phyloP scores from a whole-genome alignment of 2,888 invertebrate species.

The Aphodius granarius region DNA sequence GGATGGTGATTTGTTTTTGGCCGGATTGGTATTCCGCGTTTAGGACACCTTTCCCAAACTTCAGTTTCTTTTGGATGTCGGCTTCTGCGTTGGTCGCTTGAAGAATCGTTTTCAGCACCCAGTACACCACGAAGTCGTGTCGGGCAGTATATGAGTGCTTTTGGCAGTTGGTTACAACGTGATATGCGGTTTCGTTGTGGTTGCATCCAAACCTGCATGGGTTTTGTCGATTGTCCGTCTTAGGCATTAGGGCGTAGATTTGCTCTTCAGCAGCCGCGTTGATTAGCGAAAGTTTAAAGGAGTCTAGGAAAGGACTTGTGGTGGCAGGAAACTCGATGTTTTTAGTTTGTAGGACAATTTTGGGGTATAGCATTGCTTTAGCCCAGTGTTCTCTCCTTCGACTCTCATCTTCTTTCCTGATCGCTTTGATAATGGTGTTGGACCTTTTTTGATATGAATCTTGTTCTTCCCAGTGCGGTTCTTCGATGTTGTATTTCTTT shows the following conservation, averaged over 20 bases:
- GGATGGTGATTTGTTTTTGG: neutral
- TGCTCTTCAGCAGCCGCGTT: constrained; percentile 34
- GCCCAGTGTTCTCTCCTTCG: constrained; percentile 22
- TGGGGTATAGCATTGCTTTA: constrained; percentile 30
- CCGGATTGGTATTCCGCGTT: constrained; percentile 10
- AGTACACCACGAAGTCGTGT: constrained; percentile 17
- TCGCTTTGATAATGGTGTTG: neutral
- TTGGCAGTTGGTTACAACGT: constrained; percentile 31
- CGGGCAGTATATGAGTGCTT: constrained; percentile 13
- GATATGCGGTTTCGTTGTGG: constrained; percentile 31
- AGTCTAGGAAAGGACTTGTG: constrained; percentile 24
- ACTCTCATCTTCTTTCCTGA: neutral
- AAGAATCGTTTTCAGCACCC: constrained; percentile 10
- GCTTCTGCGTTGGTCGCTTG: constrained; percentile 20
- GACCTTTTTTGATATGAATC: neutral
- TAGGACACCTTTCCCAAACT: constrained; percentile 22
- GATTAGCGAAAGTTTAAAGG: constrained; percentile 27
- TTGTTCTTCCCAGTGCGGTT: neutral
- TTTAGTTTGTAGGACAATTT: constrained; percentile 14
- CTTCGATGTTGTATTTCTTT: neutral
- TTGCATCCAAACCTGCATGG: constrained; percentile 28
- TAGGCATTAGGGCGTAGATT: constrained; percentile 26
- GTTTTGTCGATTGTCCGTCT: neutral
- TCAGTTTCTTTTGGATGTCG: constrained; percentile 14
- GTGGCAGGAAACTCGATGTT: constrained; percentile 26